Evolutionary conservation across 2,888 invertebrate genomes (phyloP).

Genomic region (Epicampocera succincta): DNA sequence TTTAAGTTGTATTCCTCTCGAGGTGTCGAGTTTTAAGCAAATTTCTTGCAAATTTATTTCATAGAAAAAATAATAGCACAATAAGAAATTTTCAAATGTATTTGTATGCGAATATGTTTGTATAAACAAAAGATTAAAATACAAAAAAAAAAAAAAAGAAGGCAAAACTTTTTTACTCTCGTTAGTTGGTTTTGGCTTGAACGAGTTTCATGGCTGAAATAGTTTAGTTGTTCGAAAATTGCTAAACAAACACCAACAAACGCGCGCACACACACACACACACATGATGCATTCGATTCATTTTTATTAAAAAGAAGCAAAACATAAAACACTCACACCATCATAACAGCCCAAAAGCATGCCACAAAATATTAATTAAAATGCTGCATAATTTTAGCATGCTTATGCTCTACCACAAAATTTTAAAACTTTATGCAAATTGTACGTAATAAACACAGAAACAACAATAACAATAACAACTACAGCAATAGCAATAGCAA

Average conservation of each 20-base stretch:
- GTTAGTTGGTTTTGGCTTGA: constrained; percentile 59
- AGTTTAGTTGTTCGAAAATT: constrained; percentile 53
- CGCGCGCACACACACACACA: constrained; percentile 6
- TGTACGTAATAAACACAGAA: constrained; percentile 68
- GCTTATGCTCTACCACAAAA: constrained; percentile 67
- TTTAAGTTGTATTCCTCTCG: not conserved
- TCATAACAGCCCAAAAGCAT: constrained; percentile 68
- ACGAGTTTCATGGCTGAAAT: constrained; percentile 62
- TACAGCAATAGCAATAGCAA: constrained; percentile 28
- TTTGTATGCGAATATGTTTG: no score
- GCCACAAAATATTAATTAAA: constrained; percentile 71
- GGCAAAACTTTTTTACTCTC: constrained; percentile 49
- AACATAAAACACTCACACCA: constrained; percentile 40
- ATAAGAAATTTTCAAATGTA: constrained; percentile 1
- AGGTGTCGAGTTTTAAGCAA: constrained; percentile 32
- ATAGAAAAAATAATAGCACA: constrained; percentile 36
- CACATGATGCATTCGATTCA: constrained; percentile 1
- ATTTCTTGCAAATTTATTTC: constrained; percentile 29
- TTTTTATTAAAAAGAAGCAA: not conserved
- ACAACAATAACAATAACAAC: constrained; percentile 16
- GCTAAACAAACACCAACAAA: constrained; percentile 36
- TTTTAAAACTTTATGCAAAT: constrained; percentile 68
- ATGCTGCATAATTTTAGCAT: constrained; percentile 70
- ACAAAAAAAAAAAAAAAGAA: constrained; percentile 19
- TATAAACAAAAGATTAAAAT: constrained; percentile 16